Base-by-base conservation (phyloP, 2,888 invertebrate species). In the Lucinisca nassula region DNA sequence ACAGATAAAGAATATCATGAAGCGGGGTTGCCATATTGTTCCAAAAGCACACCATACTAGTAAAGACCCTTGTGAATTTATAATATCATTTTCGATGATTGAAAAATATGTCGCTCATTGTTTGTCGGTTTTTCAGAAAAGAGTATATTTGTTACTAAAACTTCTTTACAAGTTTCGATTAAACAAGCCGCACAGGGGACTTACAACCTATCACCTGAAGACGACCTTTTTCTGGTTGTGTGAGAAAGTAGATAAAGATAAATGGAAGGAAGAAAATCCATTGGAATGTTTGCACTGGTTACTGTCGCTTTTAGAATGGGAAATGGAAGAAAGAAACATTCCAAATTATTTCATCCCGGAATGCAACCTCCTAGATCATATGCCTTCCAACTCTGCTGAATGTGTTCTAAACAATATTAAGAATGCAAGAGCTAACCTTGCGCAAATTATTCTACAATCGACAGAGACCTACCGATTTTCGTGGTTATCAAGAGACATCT, bases 331-430 rank as follows among this genome's bases (percentile, higher is more conserved):
- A 0, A 38, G 73, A 38, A 35, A 35, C 27, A 32, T 80, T 32
- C 80, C 73, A 10, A 35, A 73, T 27, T 80, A 80, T 14, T 74
- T 80, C 32, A 80, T 80, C 49, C 73, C 80, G 27, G 30, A 80
- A 51, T 35, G 35, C 38, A 80, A 80, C 37, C 38, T 80, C 37
- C 35, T 80, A 30, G 49, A 72, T 4, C 17, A 37, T n/a, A 55
- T 80, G 21, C 51, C 27, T 6, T 2, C 30, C 27, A n/a, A n/a
- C 12, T 27, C 80, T 0, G 49, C 32, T 12, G n/a, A 2, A 24
- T 74, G 30, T 12, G 37, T 24, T 27, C 38, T 21, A n/a, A 24
- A 14, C 24, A 27, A 24, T 6, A 58, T 58, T 14, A 24, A 58
- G n/a, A 58, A 58, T 10, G 27, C 55, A 1, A 51, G 27, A 37